Percentiles rank a stretch among this genome's conserved stretches.
Evolutionary conservation across 1,140 invertebrate species (phyloP).

Genomic region (Drosophila bipectinata): DNA sequence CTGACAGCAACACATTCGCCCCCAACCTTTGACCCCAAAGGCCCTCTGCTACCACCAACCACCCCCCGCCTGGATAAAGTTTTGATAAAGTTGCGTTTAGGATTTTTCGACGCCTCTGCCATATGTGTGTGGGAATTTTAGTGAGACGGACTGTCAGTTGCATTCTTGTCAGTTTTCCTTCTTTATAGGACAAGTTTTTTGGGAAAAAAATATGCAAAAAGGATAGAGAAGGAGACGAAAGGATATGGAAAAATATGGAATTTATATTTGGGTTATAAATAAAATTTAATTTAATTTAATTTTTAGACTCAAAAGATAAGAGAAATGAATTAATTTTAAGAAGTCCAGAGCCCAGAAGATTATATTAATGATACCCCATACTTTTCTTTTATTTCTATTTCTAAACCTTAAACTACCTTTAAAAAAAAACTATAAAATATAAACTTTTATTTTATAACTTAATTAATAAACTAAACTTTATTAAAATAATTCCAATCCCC

Average conservation of each 20-base stretch:
- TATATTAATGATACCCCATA: no score
- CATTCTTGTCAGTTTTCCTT: slow-evolving; percentile 11
- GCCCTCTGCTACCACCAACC: neutral
- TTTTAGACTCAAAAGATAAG: no score
- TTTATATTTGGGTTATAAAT: neutral
- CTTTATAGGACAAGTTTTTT: slow-evolving; percentile 8
- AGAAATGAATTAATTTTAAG: no score
- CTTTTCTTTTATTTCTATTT: no score
- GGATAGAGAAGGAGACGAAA: neutral
- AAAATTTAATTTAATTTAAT: no score
- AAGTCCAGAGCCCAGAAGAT: no score
- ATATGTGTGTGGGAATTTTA: slow-evolving; percentile 10
- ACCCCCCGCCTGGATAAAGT: neutral
- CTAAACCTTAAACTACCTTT: no score
- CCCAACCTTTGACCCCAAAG: slow-evolving; percentile 7
- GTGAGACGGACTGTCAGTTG: slow-evolving; percentile 33
- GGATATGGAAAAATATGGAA: neutral
- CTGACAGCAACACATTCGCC: slow-evolving; percentile 35
- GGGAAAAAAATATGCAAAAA: neutral
- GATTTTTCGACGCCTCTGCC: slow-evolving; percentile 34
- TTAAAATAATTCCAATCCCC: neutral
- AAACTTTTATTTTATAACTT: no score
- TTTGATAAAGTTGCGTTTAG: slow-evolving; percentile 52
- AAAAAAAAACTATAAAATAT: no score
- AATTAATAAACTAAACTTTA: neutral